Base-by-base conservation (phyloP, 2,888 invertebrate species). In the Cryptocephalus moraei region DNA sequence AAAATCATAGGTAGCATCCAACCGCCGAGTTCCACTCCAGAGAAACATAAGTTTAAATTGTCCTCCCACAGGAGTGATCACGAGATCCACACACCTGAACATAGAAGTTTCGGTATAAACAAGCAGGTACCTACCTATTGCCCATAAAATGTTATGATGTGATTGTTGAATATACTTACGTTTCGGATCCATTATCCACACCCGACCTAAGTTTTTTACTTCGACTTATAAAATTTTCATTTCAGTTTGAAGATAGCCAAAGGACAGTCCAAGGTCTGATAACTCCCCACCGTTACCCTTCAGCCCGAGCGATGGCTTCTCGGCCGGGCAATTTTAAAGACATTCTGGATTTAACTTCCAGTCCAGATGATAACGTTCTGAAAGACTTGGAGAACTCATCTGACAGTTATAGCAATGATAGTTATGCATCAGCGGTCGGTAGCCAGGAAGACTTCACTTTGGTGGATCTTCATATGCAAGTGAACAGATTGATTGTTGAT, bases 401-500 rank as follows among this genome's bases (percentile, higher is more conserved):
- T 0, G 89, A 88, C 62, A 89, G 88, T 1, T 78, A 89, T 12
- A 90, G 90, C 1, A 88, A 87, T 31, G 88, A 84, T 1, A 89
- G 89, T 0, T 90, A 90, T 59, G 90, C 86, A 58, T 93, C 92
- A 0, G 93, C 92, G 3, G 84, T 91, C 55, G 93, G 91, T 1
- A 93, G 91, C 9, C 92, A 92, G 67, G 92, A 93, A 71, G 92
- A 92, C 65, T 83, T 91, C 70, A 91, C 91, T 0, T 71, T 92
- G 46, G 91, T 96, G 0, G 93, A 95, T 71, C 75, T 96, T 11
- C 93, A 94, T 62, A 90, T 91, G 81, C 95, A 96, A 73, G 85
- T 62, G n/a, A 66, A 71, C 49, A 77, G 82, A 49, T 89, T 94
- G 0, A 95, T 96, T 53, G 84, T 91, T 8, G 91, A 94, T 62